A percentile compares a stretch with the other conserved stretches of the same genome.
Evolutionary conservation across 64 coral and sea anemone genomes (phyloP).

Genomic region (Catalaphyllia jardinei): DNA sequence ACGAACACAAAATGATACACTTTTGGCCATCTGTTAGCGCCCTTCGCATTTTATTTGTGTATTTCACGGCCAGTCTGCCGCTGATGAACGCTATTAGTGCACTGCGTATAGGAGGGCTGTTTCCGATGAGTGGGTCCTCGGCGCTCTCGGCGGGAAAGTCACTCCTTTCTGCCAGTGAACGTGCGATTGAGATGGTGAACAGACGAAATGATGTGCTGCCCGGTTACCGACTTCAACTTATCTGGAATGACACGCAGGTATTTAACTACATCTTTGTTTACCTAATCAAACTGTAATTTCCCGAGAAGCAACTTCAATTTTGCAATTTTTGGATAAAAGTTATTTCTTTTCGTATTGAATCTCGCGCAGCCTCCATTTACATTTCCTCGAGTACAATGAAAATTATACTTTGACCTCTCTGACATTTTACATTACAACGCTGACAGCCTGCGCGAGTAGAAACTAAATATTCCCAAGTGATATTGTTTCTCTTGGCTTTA

Average conservation of each 20-base stretch:
- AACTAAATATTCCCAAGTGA: not conserved
- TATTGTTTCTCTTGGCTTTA: not conserved
- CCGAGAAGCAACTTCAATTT: not conserved
- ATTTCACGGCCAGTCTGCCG: not conserved
- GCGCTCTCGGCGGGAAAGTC: slow-evolving; percentile 10
- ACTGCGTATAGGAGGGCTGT: slow-evolving; percentile 60
- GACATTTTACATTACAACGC: not conserved
- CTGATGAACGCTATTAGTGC: not conserved
- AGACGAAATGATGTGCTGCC: slow-evolving; percentile 61
- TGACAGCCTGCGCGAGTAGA: not conserved
- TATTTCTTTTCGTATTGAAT: not conserved
- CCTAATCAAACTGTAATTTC: not conserved
- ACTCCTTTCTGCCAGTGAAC: slow-evolving; percentile 40
- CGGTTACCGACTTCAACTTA: slow-evolving; percentile 46
- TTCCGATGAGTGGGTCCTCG: slow-evolving; percentile 45
- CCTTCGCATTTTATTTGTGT: not conserved
- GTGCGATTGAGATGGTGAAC: slow-evolving; percentile 62
- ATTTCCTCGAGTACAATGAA: slow-evolving; percentile 5
- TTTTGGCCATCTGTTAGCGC: not conserved
- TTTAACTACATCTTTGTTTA: not conserved
- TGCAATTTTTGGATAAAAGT: not conserved
- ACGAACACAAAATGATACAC: not conserved
- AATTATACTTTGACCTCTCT: not conserved
- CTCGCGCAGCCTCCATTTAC: not conserved
- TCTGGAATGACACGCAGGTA: slow-evolving; percentile 81